Evolutionary conservation across 2,797 vertebrate genomes (phyloP).

Genomic region (Leptoclinus maculatus): DNA sequence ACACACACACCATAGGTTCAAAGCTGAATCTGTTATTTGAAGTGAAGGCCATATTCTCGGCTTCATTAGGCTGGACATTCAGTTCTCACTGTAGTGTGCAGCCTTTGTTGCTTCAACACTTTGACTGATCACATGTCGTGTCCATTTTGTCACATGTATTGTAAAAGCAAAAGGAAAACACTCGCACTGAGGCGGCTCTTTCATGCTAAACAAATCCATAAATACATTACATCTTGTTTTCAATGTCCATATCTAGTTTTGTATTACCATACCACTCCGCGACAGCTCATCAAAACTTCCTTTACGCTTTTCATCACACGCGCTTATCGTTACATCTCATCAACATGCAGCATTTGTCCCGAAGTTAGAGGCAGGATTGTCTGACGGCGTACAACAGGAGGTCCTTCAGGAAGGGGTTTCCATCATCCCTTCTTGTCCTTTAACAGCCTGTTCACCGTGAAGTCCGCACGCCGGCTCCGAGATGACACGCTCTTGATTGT

Average conservation of each 20-base stretch:
- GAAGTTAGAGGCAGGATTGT: constrained; percentile 5
- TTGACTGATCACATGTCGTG: neutral
- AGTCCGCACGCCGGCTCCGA: constrained; percentile 29
- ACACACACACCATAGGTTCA: constrained; percentile 44
- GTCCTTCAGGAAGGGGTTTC: constrained; percentile 45
- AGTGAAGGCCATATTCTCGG: constrained; percentile 26
- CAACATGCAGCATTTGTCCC: constrained; percentile 22
- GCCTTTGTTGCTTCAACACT: constrained; percentile 38
- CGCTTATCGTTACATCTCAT: constrained; percentile 13
- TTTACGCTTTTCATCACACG: neutral
- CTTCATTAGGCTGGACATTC: constrained; percentile 46
- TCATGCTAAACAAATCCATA: constrained; percentile 34
- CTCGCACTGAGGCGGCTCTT: neutral
- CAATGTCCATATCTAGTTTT: constrained; percentile 7
- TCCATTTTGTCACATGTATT: constrained; percentile 9
- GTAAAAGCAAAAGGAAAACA: constrained; percentile 9
- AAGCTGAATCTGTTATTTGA: constrained; percentile 55
- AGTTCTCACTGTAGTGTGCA: neutral
- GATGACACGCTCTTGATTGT: constrained; percentile 52
- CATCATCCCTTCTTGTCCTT: constrained; percentile 33
- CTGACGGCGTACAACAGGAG: constrained; percentile 30
- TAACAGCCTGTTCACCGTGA: constrained; percentile 29
- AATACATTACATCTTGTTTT: constrained; percentile 16
- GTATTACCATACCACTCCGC: neutral
- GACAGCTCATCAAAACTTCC: constrained; percentile 31